Percentiles rank a stretch among this genome's conserved stretches.
phyloP scores from a whole-genome alignment of 2,888 invertebrate species.

The Tiliacea aurago region DNA sequence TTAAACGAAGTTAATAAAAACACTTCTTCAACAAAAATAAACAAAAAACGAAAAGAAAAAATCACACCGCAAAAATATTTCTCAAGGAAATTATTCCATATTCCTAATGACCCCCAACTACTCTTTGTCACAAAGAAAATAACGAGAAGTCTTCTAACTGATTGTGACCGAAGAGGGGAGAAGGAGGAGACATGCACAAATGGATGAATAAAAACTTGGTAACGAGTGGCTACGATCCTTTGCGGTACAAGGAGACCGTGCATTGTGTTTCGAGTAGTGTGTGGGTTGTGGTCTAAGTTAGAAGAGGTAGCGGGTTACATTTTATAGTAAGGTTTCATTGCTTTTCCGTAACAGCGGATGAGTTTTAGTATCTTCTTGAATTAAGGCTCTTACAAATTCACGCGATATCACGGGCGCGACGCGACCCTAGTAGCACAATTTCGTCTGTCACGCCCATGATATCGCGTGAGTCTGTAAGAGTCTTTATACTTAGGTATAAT shows the following conservation, averaged over 20 bases:
- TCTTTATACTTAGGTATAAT: no score
- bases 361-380: no score
- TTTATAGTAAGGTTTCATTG: background rate
- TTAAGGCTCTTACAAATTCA: no score
- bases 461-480: no score
- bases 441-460: no score
- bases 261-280: conserved; percentile 80
- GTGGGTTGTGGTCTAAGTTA: conserved; percentile 59
- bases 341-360: no score
- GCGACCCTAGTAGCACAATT: no score
- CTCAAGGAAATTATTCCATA: conserved; percentile 27
- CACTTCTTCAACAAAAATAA: background rate
- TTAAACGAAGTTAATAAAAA: background rate
- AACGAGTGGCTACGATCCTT: conserved; percentile 72
- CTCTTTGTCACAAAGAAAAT: conserved; percentile 49
- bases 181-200: conserved; percentile 36
- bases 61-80: background rate
- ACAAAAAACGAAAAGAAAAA: conserved; percentile 4
- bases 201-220: conserved; percentile 66
- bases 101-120: conserved; percentile 39
- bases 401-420: no score
- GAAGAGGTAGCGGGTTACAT: background rate
- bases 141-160: conserved; percentile 51
- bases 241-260: conserved; percentile 75
- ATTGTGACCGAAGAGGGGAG: conserved; percentile 33